These are phyloP conservation scores for Syngnathus rostellatus DNA, from an alignment of 2,797 vertebrate species.

Conservation along the genomic window DNA sequence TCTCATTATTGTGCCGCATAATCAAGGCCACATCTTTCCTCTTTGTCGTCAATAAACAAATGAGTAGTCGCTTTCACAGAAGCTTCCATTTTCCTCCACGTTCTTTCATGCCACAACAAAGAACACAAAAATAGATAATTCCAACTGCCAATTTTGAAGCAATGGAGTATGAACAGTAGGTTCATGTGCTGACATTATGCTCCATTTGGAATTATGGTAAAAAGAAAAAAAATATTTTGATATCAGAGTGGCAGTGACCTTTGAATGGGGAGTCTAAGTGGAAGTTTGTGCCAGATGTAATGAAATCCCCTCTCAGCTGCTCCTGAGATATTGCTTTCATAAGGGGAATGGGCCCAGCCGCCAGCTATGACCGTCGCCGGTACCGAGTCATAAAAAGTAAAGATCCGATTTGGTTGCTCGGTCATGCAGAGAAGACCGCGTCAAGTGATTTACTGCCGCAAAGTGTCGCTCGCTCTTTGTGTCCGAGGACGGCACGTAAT, in stretches of 20 bases:
- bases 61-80: too few relatives aligned
- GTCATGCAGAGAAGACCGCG: conserved; percentile 2
- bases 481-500: not conserved
- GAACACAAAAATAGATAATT: too few relatives aligned
- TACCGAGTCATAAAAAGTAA: conserved; percentile 2
- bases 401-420: conserved; percentile 9
- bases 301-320: not conserved
- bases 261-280: not conserved
- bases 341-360: not conserved
- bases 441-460: not conserved
- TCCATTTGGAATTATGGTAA: not conserved
- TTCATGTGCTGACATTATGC: not conserved
- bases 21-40: too few relatives aligned
- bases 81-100: too few relatives aligned
- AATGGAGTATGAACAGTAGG: not conserved
- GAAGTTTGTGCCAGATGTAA: conserved; percentile 1
- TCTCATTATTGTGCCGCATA: not conserved
- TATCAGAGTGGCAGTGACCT: not conserved
- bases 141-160: not conserved
- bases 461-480: not conserved
- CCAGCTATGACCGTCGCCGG: not conserved
- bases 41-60: too few relatives aligned
- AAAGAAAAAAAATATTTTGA: not conserved
- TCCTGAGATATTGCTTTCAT: conserved; percentile 7
- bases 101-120: too few relatives aligned